Evolutionary conservation across 2,797 vertebrate genomes (phyloP).

Genomic region (Etheostoma nigrum): DNA sequence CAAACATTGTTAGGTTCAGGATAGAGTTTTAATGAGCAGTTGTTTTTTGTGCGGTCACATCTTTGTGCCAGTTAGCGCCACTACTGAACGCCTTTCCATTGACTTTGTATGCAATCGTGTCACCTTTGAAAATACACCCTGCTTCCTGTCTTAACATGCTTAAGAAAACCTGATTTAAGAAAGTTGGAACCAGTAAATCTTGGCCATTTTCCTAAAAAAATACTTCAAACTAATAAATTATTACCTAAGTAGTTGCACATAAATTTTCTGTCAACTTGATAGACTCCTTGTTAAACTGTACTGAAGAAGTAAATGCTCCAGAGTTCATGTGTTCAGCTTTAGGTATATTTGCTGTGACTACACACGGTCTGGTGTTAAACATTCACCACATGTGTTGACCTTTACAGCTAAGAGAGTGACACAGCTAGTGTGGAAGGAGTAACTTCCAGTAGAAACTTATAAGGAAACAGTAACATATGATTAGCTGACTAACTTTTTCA

Average conservation of each 20-base stretch:
- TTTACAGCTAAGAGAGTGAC: conserved; percentile 21
- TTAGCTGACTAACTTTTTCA: conserved; percentile 28
- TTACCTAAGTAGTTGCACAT: too few relatives aligned
- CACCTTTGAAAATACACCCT: too few relatives aligned
- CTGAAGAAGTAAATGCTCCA: background rate
- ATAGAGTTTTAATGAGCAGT: background rate
- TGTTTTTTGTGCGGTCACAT: background rate
- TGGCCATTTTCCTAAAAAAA: too few relatives aligned
- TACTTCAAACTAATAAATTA: too few relatives aligned
- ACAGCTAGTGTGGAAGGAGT: background rate
- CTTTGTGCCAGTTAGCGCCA: background rate
- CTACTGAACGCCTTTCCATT: too few relatives aligned
- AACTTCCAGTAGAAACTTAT: conserved; percentile 20
- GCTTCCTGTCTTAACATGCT: too few relatives aligned
- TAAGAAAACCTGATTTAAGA: background rate
- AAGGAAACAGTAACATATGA: conserved; percentile 25
- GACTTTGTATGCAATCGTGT: too few relatives aligned
- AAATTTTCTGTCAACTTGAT: too few relatives aligned
- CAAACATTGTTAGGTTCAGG: background rate
- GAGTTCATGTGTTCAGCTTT: background rate
- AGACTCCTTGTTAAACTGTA: background rate
- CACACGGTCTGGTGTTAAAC: conserved; percentile 18
- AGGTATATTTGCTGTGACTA: conserved; percentile 18
- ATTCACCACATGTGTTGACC: conserved; percentile 24
- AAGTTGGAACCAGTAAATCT: background rate